Evolutionary conservation across 2,113 vertebrate species (phyloP).

Genomic region (Pituophis catenifer): DNA sequence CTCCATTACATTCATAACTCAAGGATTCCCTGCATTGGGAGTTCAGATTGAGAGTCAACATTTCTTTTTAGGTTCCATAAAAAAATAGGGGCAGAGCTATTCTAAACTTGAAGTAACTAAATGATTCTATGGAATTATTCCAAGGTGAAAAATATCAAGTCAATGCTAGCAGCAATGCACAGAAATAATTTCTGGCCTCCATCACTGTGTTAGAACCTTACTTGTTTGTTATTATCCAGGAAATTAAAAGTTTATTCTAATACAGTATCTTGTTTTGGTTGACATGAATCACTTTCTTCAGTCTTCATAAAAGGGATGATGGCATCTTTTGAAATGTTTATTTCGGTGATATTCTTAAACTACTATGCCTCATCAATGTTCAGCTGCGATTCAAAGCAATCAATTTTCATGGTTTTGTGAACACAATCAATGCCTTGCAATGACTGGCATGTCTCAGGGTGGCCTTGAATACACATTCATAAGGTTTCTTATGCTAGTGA

Average conservation of each 20-base stretch:
- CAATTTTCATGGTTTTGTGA: not conserved
- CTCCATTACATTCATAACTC: no score
- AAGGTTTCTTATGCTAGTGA: not conserved
- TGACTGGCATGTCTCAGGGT: not conserved
- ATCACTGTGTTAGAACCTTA: not conserved
- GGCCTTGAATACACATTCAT: not conserved
- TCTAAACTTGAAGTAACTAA: not conserved
- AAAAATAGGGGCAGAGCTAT: not conserved
- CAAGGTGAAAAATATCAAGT: not conserved
- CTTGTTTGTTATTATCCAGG: not conserved
- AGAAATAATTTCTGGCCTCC: not conserved
- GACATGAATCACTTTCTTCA: not conserved
- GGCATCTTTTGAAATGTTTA: not conserved
- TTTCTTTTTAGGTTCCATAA: not conserved
- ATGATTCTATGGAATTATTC: not conserved
- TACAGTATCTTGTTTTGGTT: not conserved
- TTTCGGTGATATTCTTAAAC: not conserved
- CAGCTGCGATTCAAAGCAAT: not conserved
- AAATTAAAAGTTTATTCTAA: not conserved
- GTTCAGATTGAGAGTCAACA: not conserved
- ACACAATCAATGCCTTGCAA: not conserved
- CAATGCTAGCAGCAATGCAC: not conserved
- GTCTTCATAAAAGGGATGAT: no score
- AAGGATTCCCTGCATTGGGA: not conserved
- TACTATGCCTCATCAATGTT: not conserved